phyloP scores from a whole-genome alignment of 2,888 invertebrate species.

The Mythimna impura region DNA sequence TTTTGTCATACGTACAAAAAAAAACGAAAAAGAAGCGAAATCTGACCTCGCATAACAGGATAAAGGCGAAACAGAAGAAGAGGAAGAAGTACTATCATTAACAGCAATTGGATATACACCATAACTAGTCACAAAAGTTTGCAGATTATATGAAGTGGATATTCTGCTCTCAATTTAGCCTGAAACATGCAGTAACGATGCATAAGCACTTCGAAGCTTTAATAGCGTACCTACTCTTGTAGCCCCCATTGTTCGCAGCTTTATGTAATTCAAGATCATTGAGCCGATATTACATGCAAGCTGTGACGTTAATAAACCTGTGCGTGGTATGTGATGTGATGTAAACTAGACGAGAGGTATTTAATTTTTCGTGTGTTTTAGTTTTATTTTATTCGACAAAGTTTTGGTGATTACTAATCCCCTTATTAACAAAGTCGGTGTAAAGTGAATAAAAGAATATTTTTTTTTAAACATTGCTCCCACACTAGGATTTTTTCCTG shows the following conservation, averaged over 20 bases:
- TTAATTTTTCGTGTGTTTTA: neutral
- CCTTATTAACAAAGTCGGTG: too few species aligned
- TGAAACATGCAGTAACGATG: slow-evolving; percentile 61
- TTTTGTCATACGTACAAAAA: too few species aligned
- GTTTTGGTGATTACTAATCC: neutral
- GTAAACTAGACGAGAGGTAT: slow-evolving; percentile 8
- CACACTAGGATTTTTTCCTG: too few species aligned
- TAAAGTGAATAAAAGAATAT: too few species aligned
- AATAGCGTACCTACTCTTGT: slow-evolving; percentile 52
- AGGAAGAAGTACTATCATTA: neutral
- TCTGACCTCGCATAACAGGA: too few species aligned
- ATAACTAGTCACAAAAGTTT: neutral
- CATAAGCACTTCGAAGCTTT: slow-evolving; percentile 55
- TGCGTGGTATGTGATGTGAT: slow-evolving; percentile 31
- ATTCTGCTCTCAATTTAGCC: slow-evolving; percentile 30
- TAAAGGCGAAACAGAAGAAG: too few species aligned
- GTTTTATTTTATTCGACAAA: neutral
- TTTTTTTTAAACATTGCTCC: too few species aligned
- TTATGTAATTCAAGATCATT: slow-evolving; percentile 67
- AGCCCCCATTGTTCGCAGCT: slow-evolving; percentile 57
- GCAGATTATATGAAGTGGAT: slow-evolving; percentile 5
- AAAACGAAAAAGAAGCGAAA: too few species aligned
- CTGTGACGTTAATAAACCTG: slow-evolving; percentile 47
- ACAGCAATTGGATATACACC: neutral
- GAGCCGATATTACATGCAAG: slow-evolving; percentile 59